A percentile compares a stretch with the other conserved stretches of the same genome.
Evolutionary conservation across 2,888 invertebrate species (phyloP).

Genomic region (Andrena marginata): DNA sequence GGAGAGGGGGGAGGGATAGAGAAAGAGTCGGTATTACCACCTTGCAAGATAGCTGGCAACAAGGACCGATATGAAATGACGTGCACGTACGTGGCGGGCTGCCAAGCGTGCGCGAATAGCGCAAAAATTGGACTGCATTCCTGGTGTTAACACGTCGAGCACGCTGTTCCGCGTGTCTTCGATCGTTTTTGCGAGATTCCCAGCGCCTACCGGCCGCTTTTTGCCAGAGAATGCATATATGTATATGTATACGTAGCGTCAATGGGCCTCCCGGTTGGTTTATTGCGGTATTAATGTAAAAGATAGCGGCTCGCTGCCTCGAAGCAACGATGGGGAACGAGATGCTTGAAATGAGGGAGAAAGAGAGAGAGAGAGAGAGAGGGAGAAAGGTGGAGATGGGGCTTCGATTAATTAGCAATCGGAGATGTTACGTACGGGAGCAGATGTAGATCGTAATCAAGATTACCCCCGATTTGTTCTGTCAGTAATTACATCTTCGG

Average conservation of each 20-base stretch:
- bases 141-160: slow-evolving; percentile 66
- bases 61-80: slow-evolving; percentile 67
- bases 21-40: slow-evolving; percentile 45
- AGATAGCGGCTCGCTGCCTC: slow-evolving; percentile 39
- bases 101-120: slow-evolving; percentile 56
- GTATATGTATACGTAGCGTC: slow-evolving; percentile 1
- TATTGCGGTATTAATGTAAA: slow-evolving; percentile 65
- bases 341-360: background rate
- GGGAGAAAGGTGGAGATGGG: background rate
- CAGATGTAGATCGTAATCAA: slow-evolving; percentile 63
- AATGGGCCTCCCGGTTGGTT: slow-evolving; percentile 55
- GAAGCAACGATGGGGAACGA: background rate
- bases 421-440: slow-evolving; percentile 56
- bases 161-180: slow-evolving; percentile 69
- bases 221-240: slow-evolving; percentile 20
- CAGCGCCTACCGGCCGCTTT: slow-evolving; percentile 49
- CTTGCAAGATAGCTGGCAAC: slow-evolving; percentile 57
- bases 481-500: slow-evolving; percentile 63
- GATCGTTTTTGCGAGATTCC: slow-evolving; percentile 67
- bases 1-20: background rate
- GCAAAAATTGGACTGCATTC: slow-evolving; percentile 76
- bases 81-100: slow-evolving; percentile 64
- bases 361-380: background rate
- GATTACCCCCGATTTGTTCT: slow-evolving; percentile 62
- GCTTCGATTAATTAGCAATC: slow-evolving; percentile 64